Evolutionary conservation across 2,888 invertebrate species (phyloP).

Genomic region (Diabrotica balteata): DNA sequence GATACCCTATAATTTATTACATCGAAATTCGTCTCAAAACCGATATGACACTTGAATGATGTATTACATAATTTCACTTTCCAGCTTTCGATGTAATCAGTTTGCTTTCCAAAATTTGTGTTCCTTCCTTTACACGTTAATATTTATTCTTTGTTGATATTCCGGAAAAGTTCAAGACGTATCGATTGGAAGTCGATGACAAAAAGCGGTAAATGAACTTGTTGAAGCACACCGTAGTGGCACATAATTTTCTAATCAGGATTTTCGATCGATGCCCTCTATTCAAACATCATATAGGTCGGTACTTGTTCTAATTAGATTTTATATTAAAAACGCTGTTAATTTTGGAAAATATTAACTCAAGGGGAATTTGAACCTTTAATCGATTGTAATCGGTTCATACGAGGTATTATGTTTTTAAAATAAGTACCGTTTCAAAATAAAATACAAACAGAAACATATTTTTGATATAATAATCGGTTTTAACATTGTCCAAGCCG

Average conservation of each 20-base stretch:
- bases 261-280: conserved; percentile 8
- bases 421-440: too few relatives aligned
- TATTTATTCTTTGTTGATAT: conserved; percentile 4
- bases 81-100: background rate
- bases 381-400: too few relatives aligned
- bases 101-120: background rate
- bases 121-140: background rate
- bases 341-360: background rate
- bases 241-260: conserved; percentile 6
- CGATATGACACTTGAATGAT: too few relatives aligned
- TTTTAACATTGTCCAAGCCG: too few relatives aligned
- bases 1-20: too few relatives aligned
- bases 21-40: too few relatives aligned
- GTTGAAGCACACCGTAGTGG: conserved; percentile 1
- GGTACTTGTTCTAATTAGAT: conserved; percentile 7
- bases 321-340: background rate
- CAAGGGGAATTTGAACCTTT: too few relatives aligned
- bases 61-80: background rate
- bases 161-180: conserved; percentile 4
- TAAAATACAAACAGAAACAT: too few relatives aligned
- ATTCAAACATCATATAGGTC: conserved; percentile 11
- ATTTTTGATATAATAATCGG: too few relatives aligned
- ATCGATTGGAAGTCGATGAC: conserved; percentile 7
- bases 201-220: conserved; percentile 12
- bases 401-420: too few relatives aligned